Base-by-base conservation (phyloP, 37 sponge, comb jelly and placozoan species). In the Spongia lamella region DNA sequence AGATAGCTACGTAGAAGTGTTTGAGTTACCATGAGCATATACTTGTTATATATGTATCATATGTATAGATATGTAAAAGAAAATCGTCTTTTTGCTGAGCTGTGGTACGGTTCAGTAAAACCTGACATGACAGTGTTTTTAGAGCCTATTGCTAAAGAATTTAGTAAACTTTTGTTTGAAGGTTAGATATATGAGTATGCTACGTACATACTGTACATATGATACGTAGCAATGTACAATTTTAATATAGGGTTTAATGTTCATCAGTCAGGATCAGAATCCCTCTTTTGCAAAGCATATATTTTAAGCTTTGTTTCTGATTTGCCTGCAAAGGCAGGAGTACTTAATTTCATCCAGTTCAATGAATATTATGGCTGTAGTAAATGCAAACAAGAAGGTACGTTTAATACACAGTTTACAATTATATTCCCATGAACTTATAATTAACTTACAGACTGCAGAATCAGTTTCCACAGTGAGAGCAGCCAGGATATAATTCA, bases 121-220 rank as follows among this genome's bases (percentile, higher is more conserved):
- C 84, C 84, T 29, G 84, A 83, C 29, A 83, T 83, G 84, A 27
- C 70, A 24, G 38, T 83, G 3, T 75, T 83, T 38, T 60, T 83
- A 36, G 68, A 68, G 51, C 77, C 71, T 33, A 19, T 83, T 33
- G 68, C 53, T 5, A 30, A 83, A 40, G 35, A 68, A 24, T 38
- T 83, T 34, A 24, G 30, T 6, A 75, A 64, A 34, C 61, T 83
- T 14, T 67, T 56, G 47, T 31, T 3, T 40, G 69, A 75, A 49
- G 84, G 77, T 67, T 40, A 27, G 27, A 20, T 27, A 54, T 56
- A 36, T 43, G 47, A 5, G 9, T 43, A 9, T 43, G 47, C 9
- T 43, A 13, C 7, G 7, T 43, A 43, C 47, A 43, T 43, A 43
- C 47, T 43, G 47, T 43, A 43, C 7, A 9, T 43, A 43, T 43